Conservation (phyloP, 2,888 invertebrate species). For the Bhutanitis thaidina region DNA sequence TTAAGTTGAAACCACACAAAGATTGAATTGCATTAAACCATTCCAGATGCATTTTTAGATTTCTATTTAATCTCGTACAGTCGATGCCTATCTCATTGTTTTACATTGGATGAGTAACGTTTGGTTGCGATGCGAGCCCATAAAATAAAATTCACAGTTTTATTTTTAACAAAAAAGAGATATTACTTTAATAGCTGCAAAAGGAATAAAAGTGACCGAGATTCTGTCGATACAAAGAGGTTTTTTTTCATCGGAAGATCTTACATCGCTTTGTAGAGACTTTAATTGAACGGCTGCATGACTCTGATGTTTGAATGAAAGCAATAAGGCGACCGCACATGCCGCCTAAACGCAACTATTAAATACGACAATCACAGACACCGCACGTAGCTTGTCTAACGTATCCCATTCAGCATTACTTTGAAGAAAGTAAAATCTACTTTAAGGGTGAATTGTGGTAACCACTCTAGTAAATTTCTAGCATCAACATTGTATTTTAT, state of each 20-base stretch:
- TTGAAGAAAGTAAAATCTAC: too few relatives aligned
- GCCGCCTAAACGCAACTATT: conserved; percentile 27
- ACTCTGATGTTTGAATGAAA: conserved; percentile 67
- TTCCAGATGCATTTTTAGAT: conserved; percentile 47
- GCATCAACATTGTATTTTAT: too few relatives aligned
- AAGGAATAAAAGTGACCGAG: conserved; percentile 48
- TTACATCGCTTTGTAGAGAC: conserved; percentile 49
- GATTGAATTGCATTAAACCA: conserved; percentile 53
- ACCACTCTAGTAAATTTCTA: too few relatives aligned
- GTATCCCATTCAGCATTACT: not conserved
- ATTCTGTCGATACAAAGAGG: conserved; percentile 51
- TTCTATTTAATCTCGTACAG: conserved; percentile 58
- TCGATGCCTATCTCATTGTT: conserved; percentile 71
- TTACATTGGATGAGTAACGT: conserved; percentile 66
- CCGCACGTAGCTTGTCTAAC: not conserved
- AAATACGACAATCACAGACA: conserved; percentile 16
- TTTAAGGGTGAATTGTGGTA: too few relatives aligned
- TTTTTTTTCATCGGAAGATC: conserved; percentile 57
- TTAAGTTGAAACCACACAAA: conserved; percentile 56
- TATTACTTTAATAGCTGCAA: conserved; percentile 71
- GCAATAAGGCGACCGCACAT: conserved; percentile 58
- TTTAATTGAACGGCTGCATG: conserved; percentile 69
- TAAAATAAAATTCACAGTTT: conserved; percentile 64
- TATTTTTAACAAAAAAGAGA: conserved; percentile 51
- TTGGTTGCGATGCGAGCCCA: conserved; percentile 51